Evolutionary conservation across 2,113 vertebrate species (phyloP), one percentile per base, ranked within the genome.

Genomic region (Anseranas semipalmata): DNA sequence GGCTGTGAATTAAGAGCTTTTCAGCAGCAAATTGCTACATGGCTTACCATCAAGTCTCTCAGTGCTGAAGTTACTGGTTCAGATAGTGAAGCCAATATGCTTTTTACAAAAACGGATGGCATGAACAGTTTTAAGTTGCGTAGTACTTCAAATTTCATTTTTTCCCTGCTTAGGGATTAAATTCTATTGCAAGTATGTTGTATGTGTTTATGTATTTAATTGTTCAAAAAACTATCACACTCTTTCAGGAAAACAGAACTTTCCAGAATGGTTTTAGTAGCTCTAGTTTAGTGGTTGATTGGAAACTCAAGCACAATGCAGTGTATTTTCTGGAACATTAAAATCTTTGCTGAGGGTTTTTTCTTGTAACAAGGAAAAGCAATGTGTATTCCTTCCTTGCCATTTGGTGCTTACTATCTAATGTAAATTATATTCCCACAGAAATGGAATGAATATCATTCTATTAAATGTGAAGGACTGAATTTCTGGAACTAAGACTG

Each of bases 381-480:
- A 53, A 41, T 75, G 32, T 41, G 50, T 83, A 60, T 89, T 89
- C 55, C 83, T 93, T 90, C 55, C 68, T 85, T 89, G 45, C 37
- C 74, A 67, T 87, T 95, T 86, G 56, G n/a, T 89, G 35, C 76
- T 93, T 79, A 81, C 85, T 89, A 19, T 88, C 17, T 68, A 88
- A 84, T 60, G 56, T 24, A 70, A 94, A 79, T 90, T 93, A 62
- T 3, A 67, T 83, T 92, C 15, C 27, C 30, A 75, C 41, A 90
- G 74, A 85, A 87, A 46, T 45, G 2, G 59, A 85, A 93, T 63
- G 4, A 77, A 53, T 87, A n/a, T 60, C 89, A 45, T 32, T 60
- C 43, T 85, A 15, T 66, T 94, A 67, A 86, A 90, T 90, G 50
- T 39, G 19, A 59, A 73, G 45, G 41, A 41, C 45, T 86, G 46